Base-by-base conservation (phyloP, 2,797 vertebrate genomes). In the Lagocephalus sceleratus region DNA sequence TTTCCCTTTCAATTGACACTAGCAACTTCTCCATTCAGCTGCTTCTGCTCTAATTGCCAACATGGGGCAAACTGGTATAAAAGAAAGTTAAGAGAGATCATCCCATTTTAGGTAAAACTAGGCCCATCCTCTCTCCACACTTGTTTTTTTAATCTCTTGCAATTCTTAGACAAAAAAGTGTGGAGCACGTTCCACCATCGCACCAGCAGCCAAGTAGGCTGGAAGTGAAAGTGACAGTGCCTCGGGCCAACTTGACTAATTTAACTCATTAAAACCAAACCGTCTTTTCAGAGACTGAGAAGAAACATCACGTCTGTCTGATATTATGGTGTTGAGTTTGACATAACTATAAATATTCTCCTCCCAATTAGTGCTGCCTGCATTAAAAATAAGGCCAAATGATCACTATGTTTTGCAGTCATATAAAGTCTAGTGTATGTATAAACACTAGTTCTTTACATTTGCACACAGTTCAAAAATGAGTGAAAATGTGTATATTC, bases 161-260 rank as follows among this genome's bases (percentile, higher is more conserved):
- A 29, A 29, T 25, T 25, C 29, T 29, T 8, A 7, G 23, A 25
- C 29, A 29, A 29, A 8, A 29, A 9, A 2, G 11, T 10, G 7
- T 11, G 29, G 29, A 9, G 29, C 29, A 29, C 29, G 9, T 29
- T 29, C 11, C 29, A 29, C 52, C 3, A 40, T 62, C 56, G 65
- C 54, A 72, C 47, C 52, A 43, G 60, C 65, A 79, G 60, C 75
- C 76, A 75, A 78, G 85, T 83, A 85, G 71, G 66, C 65, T 57
- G 49, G 7, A 32, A 22, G 66, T 66, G 76, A 76, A 76, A 62
- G 66, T 59, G 69, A 75, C 60, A 68, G 54, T 3, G 65, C 78
- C 82, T 57, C 67, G 51, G 73, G 82, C 72, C 68, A 71, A 61
- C 54, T 43, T 67, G 21, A 58, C 69, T 75, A 63, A 80, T 81